Evolutionary conservation across 2,888 invertebrate genomes (phyloP).

Genomic region (Osmoderma eremita): DNA sequence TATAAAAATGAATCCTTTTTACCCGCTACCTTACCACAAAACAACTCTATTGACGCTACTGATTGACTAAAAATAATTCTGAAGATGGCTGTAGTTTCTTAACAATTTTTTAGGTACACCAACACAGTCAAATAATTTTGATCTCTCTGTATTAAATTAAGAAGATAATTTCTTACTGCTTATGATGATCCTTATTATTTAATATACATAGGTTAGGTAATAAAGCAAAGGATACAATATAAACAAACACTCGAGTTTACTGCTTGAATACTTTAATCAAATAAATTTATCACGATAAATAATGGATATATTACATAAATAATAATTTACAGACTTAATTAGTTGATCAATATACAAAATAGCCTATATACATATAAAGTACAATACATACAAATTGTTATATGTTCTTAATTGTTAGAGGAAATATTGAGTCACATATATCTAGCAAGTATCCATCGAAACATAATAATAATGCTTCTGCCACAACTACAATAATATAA

Average conservation of each 20-base stretch:
- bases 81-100: too few relatives aligned
- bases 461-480: slow-evolving; percentile 26
- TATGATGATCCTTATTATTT: neutral
- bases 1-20: too few relatives aligned
- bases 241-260: slow-evolving; percentile 13
- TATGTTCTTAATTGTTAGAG: slow-evolving; percentile 15
- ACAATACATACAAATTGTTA: slow-evolving; percentile 51
- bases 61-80: too few relatives aligned
- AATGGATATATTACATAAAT: slow-evolving; percentile 50
- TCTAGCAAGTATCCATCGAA: slow-evolving; percentile 34
- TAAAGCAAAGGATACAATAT: slow-evolving; percentile 1
- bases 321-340: slow-evolving; percentile 48
- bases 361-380: slow-evolving; percentile 52
- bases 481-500: slow-evolving; percentile 36
- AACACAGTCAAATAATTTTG: too few relatives aligned
- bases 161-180: too few relatives aligned
- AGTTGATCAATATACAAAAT: slow-evolving; percentile 50
- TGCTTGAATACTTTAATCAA: slow-evolving; percentile 39
- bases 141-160: too few relatives aligned
- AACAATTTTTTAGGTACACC: too few relatives aligned
- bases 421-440: slow-evolving; percentile 29
- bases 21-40: too few relatives aligned
- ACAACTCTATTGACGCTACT: too few relatives aligned
- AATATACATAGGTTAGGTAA: neutral
- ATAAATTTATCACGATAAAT: slow-evolving; percentile 50